Conservation (phyloP, 1,140 invertebrate genomes). For the Neodiprion pinetum region DNA sequence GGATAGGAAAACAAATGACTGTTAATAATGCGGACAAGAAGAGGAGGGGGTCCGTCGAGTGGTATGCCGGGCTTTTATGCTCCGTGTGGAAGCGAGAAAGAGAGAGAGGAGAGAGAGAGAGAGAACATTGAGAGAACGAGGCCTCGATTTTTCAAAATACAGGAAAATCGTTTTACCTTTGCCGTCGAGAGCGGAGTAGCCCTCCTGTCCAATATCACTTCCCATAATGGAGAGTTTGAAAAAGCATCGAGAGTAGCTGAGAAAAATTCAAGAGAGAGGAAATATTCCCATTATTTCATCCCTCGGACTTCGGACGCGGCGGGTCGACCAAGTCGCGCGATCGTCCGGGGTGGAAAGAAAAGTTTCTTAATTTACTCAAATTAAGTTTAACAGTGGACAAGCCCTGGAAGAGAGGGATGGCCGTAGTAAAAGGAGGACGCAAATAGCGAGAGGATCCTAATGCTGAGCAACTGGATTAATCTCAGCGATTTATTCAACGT, state of each 20-base stretch:
- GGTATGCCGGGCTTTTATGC: neutral
- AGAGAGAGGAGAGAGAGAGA: neutral
- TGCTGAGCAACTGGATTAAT: constrained; percentile 5
- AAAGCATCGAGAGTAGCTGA: neutral
- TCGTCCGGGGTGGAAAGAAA: neutral
- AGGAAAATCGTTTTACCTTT: neutral
- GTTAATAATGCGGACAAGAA: constrained; percentile 1
- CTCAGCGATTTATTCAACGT: constrained; percentile 5
- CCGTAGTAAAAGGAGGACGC: too few relatives aligned
- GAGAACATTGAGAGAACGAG: neutral
- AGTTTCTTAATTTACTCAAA: constrained; percentile 8
- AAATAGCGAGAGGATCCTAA: neutral
- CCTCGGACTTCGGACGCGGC: neutral
- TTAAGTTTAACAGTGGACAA: constrained; percentile 2
- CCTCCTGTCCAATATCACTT: neutral
- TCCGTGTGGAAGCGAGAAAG: neutral
- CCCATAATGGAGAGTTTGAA: neutral
- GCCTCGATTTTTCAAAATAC: neutral
- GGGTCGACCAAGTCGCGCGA: neutral
- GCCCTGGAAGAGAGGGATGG: neutral
- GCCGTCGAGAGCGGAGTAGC: neutral
- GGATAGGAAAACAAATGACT: constrained; percentile 7
- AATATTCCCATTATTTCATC: neutral
- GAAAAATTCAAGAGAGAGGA: neutral
- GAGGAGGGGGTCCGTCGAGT: neutral